Base-by-base conservation (phyloP, 2,113 vertebrate genomes). In the Mohoua ochrocephala region DNA sequence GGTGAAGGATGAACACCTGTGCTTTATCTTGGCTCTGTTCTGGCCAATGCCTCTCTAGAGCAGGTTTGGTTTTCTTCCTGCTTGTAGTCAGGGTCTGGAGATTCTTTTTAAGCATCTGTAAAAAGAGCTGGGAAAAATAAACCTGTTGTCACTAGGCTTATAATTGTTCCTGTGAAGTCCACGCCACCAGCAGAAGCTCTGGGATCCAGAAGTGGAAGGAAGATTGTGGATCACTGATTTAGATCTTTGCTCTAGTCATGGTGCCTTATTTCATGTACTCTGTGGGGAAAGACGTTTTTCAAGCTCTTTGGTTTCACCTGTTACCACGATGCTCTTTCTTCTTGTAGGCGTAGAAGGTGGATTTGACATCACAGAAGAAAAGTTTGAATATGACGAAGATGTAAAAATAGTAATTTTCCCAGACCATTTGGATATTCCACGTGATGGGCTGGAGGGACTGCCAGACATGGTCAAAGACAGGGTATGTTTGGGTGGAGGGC, bases 361-460 rank as follows among this genome's bases (percentile, higher is more conserved):
- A 47, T 99, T 99, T 97, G 99, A 99, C 93, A 98, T 99, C 84
- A 97, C 84, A 5, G 97, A 98, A 56, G 99, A 99, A 52, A 99
- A 99, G 96, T 99, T 98, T 92, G 99, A 98, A 50, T 99, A 99
- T 68, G 99, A 99, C 0, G 99, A 99, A 95, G 99, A 99, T 39
- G 98, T 99, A 91, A 99, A 99, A 97, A 98, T 99, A 88, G 98
- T 99, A 10, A 98, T 99, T 97, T 98, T 99, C 75, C 99, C 99
- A 8, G 99, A 99, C 95, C 98, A 99, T 96, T 98, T 99, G 97
- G 99, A 99, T 96, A 99, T 99, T 93, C 99, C 98, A 87, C 98
- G 98, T 52, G 99, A 99, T 33, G 99, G 99, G 67, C 96, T 99
- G 87, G 94, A 90, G 41, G 98, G 98, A 33, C 98, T 99, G 95